Percentiles rank a stretch among this genome's conserved stretches.
Conservation (phyloP, 2,113 vertebrate genomes). For the Oreochromis spilurus region DNA sequence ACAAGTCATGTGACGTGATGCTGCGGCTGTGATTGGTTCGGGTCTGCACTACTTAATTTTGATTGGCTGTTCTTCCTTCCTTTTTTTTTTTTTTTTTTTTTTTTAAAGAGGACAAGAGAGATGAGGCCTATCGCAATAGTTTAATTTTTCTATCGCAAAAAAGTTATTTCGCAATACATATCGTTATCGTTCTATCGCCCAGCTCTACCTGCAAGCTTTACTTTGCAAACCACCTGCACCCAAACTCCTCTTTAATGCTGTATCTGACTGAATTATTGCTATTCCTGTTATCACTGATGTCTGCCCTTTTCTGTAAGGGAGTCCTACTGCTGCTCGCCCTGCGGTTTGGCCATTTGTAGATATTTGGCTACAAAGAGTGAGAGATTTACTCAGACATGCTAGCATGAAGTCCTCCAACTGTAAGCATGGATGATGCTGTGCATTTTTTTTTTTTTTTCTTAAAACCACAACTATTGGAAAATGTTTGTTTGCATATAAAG, state of each 20-base stretch:
- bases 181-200: no score
- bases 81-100: no score
- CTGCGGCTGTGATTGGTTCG: no score
- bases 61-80: no score
- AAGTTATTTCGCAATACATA: no score
- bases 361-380: neutral
- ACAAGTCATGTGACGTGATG: no score
- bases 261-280: neutral
- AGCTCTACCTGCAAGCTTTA: neutral
- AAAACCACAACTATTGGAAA: neutral
- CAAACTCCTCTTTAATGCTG: neutral
- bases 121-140: no score
- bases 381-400: neutral
- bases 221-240: neutral
- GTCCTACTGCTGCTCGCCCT: neutral
- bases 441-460: neutral
- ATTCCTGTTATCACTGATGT: neutral
- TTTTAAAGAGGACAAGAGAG: no score
- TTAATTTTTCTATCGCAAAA: no score
- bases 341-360: neutral
- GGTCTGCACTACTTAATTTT: no score
- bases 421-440: neutral
- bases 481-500: neutral
- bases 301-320: neutral
- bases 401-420: neutral